Percentiles rank a stretch among this genome's conserved stretches.
Evolutionary conservation across 2,113 vertebrate genomes (phyloP).

Genomic region (Rynchops niger): DNA sequence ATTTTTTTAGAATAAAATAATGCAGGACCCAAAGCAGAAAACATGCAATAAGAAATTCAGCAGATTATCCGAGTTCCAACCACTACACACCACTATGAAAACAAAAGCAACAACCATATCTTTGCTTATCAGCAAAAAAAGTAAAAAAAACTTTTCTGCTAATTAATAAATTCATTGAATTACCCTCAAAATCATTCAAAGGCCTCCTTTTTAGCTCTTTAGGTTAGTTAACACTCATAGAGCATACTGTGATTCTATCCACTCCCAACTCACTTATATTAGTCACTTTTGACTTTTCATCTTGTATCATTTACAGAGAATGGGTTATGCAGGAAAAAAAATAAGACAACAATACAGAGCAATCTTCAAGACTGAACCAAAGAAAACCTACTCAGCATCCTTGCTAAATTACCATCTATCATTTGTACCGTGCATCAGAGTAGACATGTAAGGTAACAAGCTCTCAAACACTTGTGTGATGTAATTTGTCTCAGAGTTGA

Average conservation of each 20-base stretch:
- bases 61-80: neutral
- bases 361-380: neutral
- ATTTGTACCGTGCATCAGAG: neutral
- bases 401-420: neutral
- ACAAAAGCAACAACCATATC: neutral
- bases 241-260: neutral
- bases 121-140: neutral
- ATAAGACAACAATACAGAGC: neutral
- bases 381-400: neutral
- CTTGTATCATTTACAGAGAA: neutral
- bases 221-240: neutral
- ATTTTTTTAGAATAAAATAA: conserved; percentile 10
- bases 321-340: accelerated
- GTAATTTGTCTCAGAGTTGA: neutral
- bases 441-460: neutral
- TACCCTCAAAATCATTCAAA: neutral
- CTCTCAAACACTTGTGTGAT: neutral
- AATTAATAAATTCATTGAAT: neutral
- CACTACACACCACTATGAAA: neutral
- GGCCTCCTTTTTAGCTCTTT: neutral
- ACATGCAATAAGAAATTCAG: neutral
- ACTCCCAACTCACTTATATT: neutral
- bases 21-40: neutral
- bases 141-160: neutral
- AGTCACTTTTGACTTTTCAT: neutral